Conservation (phyloP, 1,140 invertebrate species). For the Neodiprion pinetum region DNA sequence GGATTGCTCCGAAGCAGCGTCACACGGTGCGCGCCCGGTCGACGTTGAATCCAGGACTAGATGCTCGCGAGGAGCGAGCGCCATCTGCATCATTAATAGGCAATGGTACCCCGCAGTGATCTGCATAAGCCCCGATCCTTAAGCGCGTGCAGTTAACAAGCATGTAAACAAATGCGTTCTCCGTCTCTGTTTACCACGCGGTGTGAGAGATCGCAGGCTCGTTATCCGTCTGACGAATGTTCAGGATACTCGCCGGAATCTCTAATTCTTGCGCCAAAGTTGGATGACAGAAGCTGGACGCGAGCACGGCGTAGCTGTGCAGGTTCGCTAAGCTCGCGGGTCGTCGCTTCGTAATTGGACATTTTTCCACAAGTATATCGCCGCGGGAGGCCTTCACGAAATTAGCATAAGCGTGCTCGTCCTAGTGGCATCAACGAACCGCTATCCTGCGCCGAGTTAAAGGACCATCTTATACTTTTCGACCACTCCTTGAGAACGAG, state of each 20-base stretch:
- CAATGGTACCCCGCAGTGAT: neutral
- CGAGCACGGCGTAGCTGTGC: neutral
- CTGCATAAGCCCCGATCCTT: neutral
- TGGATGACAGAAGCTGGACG: neutral
- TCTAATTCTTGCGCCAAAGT: too few relatives aligned
- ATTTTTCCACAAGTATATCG: constrained; percentile 9
- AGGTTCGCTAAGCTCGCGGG: neutral
- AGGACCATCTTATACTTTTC: neutral
- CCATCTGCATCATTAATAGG: too few relatives aligned
- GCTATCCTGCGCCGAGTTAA: neutral
- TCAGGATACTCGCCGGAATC: too few relatives aligned
- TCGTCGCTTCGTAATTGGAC: constrained; percentile 32
- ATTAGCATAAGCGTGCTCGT: constrained; percentile 16
- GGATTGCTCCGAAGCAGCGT: too few relatives aligned
- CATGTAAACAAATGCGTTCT: neutral
- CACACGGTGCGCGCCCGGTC: neutral
- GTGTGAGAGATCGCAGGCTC: neutral
- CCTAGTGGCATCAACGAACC: neutral
- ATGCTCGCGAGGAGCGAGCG: neutral
- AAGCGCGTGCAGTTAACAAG: neutral
- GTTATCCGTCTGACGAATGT: neutral
- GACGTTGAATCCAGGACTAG: neutral
- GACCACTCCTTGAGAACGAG: neutral
- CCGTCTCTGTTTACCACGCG: neutral
- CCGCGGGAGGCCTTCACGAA: neutral